Conservation (phyloP, 1,140 invertebrate species). For the Cecropterus lyciades region DNA sequence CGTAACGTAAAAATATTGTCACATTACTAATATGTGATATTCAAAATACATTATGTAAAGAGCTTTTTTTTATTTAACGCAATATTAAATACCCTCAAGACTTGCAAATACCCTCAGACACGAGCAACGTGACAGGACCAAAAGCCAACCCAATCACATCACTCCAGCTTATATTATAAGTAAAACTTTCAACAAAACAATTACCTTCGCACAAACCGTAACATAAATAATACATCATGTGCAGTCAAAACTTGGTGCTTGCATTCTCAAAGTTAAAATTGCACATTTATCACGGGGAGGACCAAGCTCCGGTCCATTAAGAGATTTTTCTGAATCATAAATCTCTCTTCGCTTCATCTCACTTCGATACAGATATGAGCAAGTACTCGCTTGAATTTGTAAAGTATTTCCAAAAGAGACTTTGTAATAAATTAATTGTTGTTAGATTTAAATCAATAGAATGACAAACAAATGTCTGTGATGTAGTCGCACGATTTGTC, state of each 20-base stretch:
- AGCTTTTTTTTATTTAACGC: too few relatives aligned
- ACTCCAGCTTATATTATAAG: slow-evolving; percentile 14
- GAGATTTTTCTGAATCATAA: slow-evolving; percentile 82
- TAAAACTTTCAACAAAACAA: slow-evolving; percentile 46
- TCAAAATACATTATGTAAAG: too few relatives aligned
- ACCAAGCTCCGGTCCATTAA: slow-evolving; percentile 79
- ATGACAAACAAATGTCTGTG: too few relatives aligned
- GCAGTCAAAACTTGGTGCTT: slow-evolving; percentile 75
- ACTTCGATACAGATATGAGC: slow-evolving; percentile 75
- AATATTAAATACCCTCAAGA: too few relatives aligned
- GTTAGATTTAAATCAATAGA: not conserved
- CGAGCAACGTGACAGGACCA: too few relatives aligned
- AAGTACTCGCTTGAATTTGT: slow-evolving; percentile 52
- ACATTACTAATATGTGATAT: too few relatives aligned
- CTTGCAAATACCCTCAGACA: too few relatives aligned
- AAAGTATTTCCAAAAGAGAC: slow-evolving; percentile 43
- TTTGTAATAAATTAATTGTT: slow-evolving; percentile 21
- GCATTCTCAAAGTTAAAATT: slow-evolving; percentile 80
- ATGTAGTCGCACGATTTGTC: too few relatives aligned
- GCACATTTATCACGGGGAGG: slow-evolving; percentile 79
- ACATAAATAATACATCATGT: slow-evolving; percentile 74
- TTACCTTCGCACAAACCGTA: slow-evolving; percentile 49
- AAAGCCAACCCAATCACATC: not conserved
- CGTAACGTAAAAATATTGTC: too few relatives aligned
- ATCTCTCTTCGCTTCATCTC: slow-evolving; percentile 79